phyloP scores from a whole-genome alignment of 2,888 invertebrate species.

The Cephus spinipes region DNA sequence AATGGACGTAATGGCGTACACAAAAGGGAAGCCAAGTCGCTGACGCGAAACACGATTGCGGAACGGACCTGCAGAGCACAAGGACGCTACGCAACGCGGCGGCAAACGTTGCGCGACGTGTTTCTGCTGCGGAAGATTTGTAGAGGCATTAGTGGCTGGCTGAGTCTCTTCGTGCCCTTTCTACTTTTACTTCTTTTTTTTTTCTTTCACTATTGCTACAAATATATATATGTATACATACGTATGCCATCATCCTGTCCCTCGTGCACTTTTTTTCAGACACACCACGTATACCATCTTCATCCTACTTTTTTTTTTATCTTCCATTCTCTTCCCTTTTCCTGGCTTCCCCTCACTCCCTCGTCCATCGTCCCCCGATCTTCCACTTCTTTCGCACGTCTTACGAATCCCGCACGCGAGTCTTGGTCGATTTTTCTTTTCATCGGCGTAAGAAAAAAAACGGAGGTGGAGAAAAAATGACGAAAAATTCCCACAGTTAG shows the following conservation, averaged over 20 bases:
- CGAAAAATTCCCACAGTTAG: background rate
- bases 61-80: background rate
- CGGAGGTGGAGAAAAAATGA: background rate
- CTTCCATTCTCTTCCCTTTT: background rate
- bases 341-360: background rate
- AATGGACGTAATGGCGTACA: background rate
- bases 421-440: background rate
- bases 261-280: background rate
- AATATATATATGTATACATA: too few relatives aligned
- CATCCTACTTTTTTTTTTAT: background rate
- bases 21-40: background rate
- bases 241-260: background rate
- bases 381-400: background rate
- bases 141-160: conserved; percentile 33
- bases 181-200: background rate
- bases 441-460: background rate
- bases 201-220: background rate
- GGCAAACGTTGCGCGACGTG: conserved; percentile 8
- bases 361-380: background rate
- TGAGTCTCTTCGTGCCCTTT: background rate
- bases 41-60: background rate
- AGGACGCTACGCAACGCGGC: background rate
- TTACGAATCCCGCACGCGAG: background rate
- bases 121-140: conserved; percentile 27
- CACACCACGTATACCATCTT: background rate